A percentile compares a stretch with the other conserved stretches of the same genome.
Conservation (phyloP, 1,140 invertebrate genomes). For the Ridgeia piscesae region DNA sequence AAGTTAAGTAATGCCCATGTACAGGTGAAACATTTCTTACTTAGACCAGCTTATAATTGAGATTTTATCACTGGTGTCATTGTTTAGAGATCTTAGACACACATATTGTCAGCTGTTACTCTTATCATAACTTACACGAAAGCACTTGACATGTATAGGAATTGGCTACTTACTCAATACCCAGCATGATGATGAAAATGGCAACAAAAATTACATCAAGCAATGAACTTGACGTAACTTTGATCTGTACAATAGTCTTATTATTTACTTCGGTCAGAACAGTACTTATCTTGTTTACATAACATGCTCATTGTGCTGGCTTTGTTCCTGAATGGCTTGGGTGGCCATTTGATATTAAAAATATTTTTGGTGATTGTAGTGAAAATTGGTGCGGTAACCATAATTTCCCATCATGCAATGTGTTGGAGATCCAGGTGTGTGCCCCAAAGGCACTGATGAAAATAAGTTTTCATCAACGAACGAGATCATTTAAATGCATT, state of each 20-base stretch:
- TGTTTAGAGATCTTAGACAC: background rate
- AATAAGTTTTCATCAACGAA: background rate
- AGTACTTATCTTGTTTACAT: background rate
- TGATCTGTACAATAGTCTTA: background rate
- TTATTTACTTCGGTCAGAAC: background rate
- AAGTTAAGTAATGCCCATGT: background rate
- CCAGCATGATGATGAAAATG: background rate
- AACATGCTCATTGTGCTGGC: background rate
- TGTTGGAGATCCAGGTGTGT: background rate
- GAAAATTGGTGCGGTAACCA: background rate
- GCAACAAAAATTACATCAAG: background rate
- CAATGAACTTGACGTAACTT: background rate
- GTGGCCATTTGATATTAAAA: background rate
- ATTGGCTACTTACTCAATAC: too few relatives aligned
- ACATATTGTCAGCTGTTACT: background rate
- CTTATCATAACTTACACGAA: background rate
- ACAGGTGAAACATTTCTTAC: background rate
- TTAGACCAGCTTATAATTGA: background rate
- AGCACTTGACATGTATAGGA: background rate
- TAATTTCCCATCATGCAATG: background rate
- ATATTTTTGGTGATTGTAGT: background rate
- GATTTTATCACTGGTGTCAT: background rate
- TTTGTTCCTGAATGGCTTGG: background rate
- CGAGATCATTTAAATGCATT: background rate
- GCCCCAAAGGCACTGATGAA: background rate